Evolutionary conservation across 2,888 invertebrate species (phyloP), one percentile per base, ranked within the genome.

Genomic region (Falcaria lacertinaria): DNA sequence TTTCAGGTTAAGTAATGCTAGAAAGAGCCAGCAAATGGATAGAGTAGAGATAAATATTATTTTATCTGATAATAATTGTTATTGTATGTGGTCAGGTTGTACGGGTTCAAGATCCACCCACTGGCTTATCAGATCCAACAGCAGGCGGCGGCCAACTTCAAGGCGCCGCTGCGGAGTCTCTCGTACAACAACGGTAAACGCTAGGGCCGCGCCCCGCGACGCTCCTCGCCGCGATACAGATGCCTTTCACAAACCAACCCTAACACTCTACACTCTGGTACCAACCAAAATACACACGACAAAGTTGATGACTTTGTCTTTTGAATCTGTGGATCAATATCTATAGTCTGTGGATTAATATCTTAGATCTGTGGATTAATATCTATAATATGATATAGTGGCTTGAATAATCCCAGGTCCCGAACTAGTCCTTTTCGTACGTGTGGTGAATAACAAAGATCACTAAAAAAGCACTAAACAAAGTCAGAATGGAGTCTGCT

Each of bases 101-200:
- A 99, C 90, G 99, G 99, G 68, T 98, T 97, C 91, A 99, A 99
- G 94, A 99, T 99, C 87, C 99, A 99, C 90, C 98, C 98, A 56
- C 90, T 98, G 90, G 99, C 99, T 65, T 99, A 99, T 92, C 97
- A 98, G 91, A 94, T 99, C 77, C 98, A 99, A 89, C 96, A 97
- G 86, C 96, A 97, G 87, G 95, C 97, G 61, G 96, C 97, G 54
- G 94, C 95, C 54, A 96, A 96, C 87, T 97, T 97, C 90, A 97
- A 97, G 91, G 94, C 96, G 73, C 96, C 97, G 60, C 90, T 96
- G 78, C 93, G 98, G 90, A 92, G 94, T 73, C 92, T 97, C 88
- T 94, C 94, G 85, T 97, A 94, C 87, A 96, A 95, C 88, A 97
- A 96, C 88, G 96, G 95, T 81, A 96, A 96, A 91, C 96, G 96